Conservation (phyloP, 1,140 invertebrate species). For the Lepeophtheirus salmonis region DNA sequence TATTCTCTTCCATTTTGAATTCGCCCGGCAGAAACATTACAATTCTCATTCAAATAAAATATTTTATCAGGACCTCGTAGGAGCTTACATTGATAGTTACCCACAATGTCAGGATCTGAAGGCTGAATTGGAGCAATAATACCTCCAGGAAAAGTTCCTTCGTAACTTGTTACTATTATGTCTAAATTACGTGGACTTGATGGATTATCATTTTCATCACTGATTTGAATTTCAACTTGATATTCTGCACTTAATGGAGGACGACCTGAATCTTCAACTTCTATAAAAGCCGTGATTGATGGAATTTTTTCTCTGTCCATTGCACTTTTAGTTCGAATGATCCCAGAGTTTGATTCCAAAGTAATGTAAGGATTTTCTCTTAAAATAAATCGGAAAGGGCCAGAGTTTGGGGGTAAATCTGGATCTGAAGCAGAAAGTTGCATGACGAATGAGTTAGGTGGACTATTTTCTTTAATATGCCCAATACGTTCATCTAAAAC, state of each 20-base stretch:
- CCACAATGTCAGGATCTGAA: conserved; percentile 65
- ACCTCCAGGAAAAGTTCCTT: conserved; percentile 41
- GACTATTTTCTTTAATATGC: conserved; percentile 68
- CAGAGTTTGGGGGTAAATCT: conserved; percentile 74
- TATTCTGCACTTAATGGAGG: conserved; percentile 60
- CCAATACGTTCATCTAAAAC: conserved; percentile 35
- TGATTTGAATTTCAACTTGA: conserved; percentile 48
- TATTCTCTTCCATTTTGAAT: conserved; percentile 26
- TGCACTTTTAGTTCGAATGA: conserved; percentile 51
- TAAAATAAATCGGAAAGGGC: conserved; percentile 62
- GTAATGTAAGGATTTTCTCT: conserved; percentile 57
- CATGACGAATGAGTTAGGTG: conserved; percentile 59
- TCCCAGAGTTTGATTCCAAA: conserved; percentile 54
- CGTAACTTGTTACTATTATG: conserved; percentile 54
- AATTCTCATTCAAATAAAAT: conserved; percentile 50
- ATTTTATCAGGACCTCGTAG: conserved; percentile 34
- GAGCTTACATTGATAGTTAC: conserved; percentile 67
- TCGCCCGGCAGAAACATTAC: conserved; percentile 43
- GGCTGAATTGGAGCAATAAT: conserved; percentile 77
- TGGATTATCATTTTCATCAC: conserved; percentile 79
- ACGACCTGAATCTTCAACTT: conserved; percentile 69
- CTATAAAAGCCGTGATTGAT: conserved; percentile 47
- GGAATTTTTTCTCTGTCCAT: conserved; percentile 63
- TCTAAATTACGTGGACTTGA: conserved; percentile 60
- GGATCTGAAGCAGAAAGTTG: conserved; percentile 63